Percentiles rank a stretch among this genome's conserved stretches.
Evolutionary conservation across 2,797 vertebrate species (phyloP).

Genomic region (Galagoides demidoff): DNA sequence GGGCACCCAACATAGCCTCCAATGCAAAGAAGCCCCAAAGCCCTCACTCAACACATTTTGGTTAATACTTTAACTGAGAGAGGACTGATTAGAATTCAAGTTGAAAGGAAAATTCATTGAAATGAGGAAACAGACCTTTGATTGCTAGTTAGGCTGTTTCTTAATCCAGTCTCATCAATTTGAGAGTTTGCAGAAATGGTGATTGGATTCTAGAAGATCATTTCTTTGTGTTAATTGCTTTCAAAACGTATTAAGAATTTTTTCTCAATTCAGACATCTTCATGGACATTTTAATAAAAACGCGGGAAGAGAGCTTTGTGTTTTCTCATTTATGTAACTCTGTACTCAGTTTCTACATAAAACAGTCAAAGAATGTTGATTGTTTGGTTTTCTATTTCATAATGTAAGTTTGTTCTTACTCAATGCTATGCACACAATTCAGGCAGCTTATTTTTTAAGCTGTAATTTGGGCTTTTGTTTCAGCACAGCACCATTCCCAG

Average conservation of each 20-base stretch:
- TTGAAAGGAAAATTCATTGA: background rate
- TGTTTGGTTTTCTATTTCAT: background rate
- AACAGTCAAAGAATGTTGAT: background rate
- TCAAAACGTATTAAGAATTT: background rate
- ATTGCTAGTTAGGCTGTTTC: background rate
- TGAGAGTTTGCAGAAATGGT: background rate
- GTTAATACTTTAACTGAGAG: background rate
- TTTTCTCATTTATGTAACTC: constrained; percentile 1
- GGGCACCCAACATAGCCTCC: background rate
- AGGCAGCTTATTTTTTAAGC: background rate
- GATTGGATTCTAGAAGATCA: background rate
- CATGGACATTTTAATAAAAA: background rate
- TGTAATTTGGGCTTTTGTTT: constrained; percentile 11
- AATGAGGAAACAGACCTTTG: background rate
- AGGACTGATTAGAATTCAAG: background rate
- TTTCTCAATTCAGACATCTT: background rate
- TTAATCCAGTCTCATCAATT: background rate
- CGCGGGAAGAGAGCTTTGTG: background rate
- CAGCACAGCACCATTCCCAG: background rate
- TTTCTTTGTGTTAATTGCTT: constrained; percentile 7
- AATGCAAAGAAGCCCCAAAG: background rate
- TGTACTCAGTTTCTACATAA: background rate
- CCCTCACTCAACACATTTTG: background rate
- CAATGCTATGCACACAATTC: background rate
- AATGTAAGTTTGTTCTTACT: constrained; percentile 5